phyloP scores from a whole-genome alignment of 2,113 vertebrate species.

The Coptodon bakossiorum region DNA sequence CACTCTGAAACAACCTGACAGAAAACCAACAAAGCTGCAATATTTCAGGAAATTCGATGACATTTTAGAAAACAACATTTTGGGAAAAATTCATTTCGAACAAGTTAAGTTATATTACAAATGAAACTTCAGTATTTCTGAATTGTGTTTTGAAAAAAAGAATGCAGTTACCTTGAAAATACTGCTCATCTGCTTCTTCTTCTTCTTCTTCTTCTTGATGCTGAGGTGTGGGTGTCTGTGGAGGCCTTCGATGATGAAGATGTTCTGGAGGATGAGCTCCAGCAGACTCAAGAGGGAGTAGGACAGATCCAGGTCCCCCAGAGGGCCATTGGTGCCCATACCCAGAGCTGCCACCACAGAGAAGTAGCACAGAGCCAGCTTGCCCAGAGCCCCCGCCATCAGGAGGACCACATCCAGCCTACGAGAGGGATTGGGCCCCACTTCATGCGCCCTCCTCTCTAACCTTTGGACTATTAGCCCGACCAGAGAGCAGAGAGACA shows the following conservation, averaged over 20 bases:
- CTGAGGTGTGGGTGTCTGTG: constrained; percentile 61
- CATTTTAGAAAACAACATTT: neutral
- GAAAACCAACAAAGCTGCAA: no score
- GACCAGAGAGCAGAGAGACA: constrained; percentile 68
- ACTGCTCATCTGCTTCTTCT: neutral
- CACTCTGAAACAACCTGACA: no score
- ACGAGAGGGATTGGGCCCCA: constrained; percentile 78
- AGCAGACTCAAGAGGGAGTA: constrained; percentile 81
- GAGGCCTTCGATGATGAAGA: constrained; percentile 89
- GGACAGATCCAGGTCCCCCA: constrained; percentile 78
- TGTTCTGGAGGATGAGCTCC: constrained; percentile 82
- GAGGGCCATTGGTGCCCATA: constrained; percentile 6
- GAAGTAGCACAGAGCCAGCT: constrained; percentile 82
- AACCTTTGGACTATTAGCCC: constrained; percentile 74
- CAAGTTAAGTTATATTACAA: neutral
- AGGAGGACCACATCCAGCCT: constrained; percentile 83
- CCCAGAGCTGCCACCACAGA: constrained; percentile 83
- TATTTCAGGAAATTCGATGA: neutral
- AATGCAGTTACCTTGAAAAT: constrained; percentile 21
- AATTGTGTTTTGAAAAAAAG: neutral
- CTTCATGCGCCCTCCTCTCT: constrained; percentile 73
- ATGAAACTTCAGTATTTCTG: neutral
- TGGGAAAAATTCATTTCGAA: no score
- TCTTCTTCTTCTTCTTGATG: neutral
- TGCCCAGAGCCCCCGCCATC: constrained; percentile 77